phyloP scores from a whole-genome alignment of 2,797 vertebrate genomes.

The Hipposideros larvatus region DNA sequence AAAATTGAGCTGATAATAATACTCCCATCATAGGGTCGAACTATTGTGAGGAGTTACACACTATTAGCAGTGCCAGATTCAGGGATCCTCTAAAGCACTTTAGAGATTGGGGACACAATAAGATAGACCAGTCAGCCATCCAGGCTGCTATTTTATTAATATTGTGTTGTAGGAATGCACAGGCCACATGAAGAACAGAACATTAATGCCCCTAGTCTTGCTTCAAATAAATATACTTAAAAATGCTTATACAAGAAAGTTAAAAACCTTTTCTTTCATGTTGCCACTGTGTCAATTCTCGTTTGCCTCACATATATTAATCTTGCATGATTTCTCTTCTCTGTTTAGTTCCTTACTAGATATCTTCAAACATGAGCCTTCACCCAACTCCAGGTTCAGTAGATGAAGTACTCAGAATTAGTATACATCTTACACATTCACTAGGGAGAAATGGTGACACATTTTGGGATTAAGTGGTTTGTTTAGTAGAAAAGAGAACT shows the following conservation, averaged over 20 bases:
- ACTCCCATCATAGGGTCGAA: neutral
- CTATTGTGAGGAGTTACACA: neutral
- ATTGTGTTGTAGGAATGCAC: neutral
- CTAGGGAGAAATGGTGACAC: neutral
- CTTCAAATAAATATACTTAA: neutral
- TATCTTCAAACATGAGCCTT: neutral
- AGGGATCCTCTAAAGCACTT: neutral
- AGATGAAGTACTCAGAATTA: neutral
- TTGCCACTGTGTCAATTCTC: neutral
- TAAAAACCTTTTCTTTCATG: conserved; percentile 25
- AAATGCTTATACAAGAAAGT: neutral
- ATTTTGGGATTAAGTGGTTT: neutral
- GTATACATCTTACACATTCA: neutral
- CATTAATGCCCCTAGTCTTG: neutral
- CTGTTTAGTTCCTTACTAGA: neutral
- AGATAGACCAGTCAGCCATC: neutral
- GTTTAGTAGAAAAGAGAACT: conserved; percentile 3
- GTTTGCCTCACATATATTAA: neutral
- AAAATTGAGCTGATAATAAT: neutral
- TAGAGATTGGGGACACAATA: neutral
- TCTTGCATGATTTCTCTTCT: neutral
- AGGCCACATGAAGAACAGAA: neutral
- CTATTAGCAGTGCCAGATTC: neutral
- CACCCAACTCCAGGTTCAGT: neutral
- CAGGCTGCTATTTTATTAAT: neutral